These are phyloP conservation scores for Leguminivora glycinivorella DNA, from an alignment of 1,140 invertebrate genomes.

Conservation along the genomic window DNA sequence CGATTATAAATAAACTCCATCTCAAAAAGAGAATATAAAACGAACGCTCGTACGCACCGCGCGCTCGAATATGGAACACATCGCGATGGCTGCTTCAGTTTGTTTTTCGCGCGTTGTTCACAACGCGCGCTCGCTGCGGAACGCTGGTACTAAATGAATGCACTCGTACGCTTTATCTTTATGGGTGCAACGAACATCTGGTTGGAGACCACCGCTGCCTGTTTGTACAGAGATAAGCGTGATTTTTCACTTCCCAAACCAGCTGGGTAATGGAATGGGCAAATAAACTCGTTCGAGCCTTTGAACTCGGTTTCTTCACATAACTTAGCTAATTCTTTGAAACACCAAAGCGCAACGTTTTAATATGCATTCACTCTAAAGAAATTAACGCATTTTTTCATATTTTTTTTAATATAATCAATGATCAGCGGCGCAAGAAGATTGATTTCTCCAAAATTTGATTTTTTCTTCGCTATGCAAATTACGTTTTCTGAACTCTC, in stretches of 20 bases:
- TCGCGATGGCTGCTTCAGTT: slow-evolving; percentile 59
- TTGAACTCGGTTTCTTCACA: slow-evolving; percentile 55
- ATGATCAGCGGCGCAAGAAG: too few relatives aligned
- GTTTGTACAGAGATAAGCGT: slow-evolving; percentile 72
- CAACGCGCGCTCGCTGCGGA: slow-evolving; percentile 53
- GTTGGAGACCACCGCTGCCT: slow-evolving; percentile 64
- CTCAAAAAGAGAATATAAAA: slow-evolving; percentile 71
- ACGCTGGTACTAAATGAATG: slow-evolving; percentile 65
- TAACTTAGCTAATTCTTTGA: slow-evolving; percentile 55
- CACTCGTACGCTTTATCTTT: slow-evolving; percentile 68
- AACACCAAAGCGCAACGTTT: slow-evolving; percentile 33
- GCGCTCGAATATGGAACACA: slow-evolving; percentile 75
- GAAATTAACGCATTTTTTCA: not conserved
- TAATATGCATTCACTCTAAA: not conserved
- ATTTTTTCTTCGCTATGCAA: not conserved
- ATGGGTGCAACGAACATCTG: slow-evolving; percentile 77
- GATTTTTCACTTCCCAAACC: slow-evolving; percentile 76
- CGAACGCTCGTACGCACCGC: slow-evolving; percentile 63
- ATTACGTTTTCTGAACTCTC: not conserved
- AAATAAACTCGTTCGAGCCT: slow-evolving; percentile 63
- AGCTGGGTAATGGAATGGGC: slow-evolving; percentile 63
- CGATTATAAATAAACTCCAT: slow-evolving; percentile 77
- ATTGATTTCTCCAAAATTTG: not conserved
- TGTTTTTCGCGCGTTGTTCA: slow-evolving; percentile 65
- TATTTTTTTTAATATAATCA: too few relatives aligned